phyloP scores from a whole-genome alignment of 2,888 invertebrate genomes.

The Ecliptopera silaceata region DNA sequence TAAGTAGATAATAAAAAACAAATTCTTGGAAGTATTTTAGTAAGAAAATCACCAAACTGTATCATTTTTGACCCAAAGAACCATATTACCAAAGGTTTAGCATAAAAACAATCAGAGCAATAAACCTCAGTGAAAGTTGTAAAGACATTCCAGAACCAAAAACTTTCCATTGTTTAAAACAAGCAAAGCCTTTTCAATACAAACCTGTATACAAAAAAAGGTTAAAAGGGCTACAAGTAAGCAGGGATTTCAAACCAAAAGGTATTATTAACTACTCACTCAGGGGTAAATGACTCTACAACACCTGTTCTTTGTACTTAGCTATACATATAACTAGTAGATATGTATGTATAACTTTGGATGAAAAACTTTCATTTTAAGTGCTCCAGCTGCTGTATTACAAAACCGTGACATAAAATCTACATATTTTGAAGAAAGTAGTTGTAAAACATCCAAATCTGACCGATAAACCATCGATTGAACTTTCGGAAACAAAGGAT shows the following conservation, averaged over 20 bases:
- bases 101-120: background rate
- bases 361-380: constrained; percentile 37
- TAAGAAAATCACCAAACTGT: too few relatives aligned
- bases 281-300: constrained; percentile 79
- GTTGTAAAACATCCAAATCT: constrained; percentile 33
- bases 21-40: too few relatives aligned
- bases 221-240: constrained; percentile 42
- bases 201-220: constrained; percentile 47
- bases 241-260: constrained; percentile 61
- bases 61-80: too few relatives aligned
- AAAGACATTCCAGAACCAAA: constrained; percentile 60
- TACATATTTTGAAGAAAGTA: constrained; percentile 34
- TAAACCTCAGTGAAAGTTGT: constrained; percentile 67
- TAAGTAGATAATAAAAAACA: too few relatives aligned
- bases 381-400: constrained; percentile 30
- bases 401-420: constrained; percentile 53
- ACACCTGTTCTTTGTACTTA: constrained; percentile 77
- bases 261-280: constrained; percentile 67
- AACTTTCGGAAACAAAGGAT: constrained; percentile 74
- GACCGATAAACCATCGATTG: constrained; percentile 26
- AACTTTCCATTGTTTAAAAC: constrained; percentile 52
- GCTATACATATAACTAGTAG: constrained; percentile 38
- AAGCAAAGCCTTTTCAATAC: constrained; percentile 29
- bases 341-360: constrained; percentile 35
- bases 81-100: background rate